Base-by-base conservation (phyloP, 2,888 invertebrate species). In the Temnothorax rugatulus region DNA sequence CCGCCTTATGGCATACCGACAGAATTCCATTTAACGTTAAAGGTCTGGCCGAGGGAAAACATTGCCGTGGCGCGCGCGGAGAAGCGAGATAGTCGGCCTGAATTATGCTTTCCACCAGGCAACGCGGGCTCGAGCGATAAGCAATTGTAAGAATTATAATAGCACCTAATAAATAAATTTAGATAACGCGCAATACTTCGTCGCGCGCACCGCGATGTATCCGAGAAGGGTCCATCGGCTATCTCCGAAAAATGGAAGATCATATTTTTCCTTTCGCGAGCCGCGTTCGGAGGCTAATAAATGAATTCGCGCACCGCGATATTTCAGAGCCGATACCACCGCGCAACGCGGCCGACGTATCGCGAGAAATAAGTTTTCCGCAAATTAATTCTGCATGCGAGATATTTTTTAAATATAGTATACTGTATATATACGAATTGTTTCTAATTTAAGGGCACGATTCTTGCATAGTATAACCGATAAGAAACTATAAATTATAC, bases 1-100 rank as follows among this genome's bases (percentile, higher is more conserved):
- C 76, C 75, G 83, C 82, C 85, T 68, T 81, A 83, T 59, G 81
- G 82, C 73, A 81, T 82, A 84, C 83, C 81, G 44, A 75, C 74
- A 81, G 87, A 89, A 89, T 88, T 88, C 83, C 84, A 86, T 84
- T 89, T 89, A 86, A 89, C 81, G 89, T 85, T 88, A 87, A 88
- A 87, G 86, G 63, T 15, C 47, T 69, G 75, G 83, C 63, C 77
- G 79, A 83, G 82, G 68, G 84, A 87, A 87, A 87, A 84, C 76
- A 68, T 61, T 59, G 38, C 69, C 18, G 63, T 25, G 64, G 50
- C 79, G 66, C 77, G 74, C 76, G 41, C 66, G 75, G 57, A 61
- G 61, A 38, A 83, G 77, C 64, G 59, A 85, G 87, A 88, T 84
- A 88, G 83, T 69, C 61, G n/a, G 47, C 54, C 84, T 88, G 85